These are phyloP conservation scores for Aptenodytes patagonicus DNA, from an alignment of 2,113 vertebrate genomes.

Conservation along the genomic window DNA sequence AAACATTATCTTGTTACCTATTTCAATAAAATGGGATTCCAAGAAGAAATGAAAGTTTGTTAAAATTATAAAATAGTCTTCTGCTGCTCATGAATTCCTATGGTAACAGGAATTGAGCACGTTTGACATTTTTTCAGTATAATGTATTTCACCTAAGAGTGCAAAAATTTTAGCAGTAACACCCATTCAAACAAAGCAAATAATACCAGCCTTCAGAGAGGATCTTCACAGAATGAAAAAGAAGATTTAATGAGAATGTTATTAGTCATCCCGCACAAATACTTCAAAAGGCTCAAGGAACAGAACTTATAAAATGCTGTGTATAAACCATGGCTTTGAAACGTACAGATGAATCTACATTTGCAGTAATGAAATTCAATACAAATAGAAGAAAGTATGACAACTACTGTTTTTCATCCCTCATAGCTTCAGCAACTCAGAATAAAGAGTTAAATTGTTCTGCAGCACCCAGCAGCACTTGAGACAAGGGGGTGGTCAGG, in stretches of 20 bases:
- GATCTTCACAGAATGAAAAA: neutral
- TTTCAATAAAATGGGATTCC: neutral
- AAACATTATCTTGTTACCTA: neutral
- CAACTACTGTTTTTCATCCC: neutral
- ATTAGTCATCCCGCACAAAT: neutral
- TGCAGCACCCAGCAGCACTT: neutral
- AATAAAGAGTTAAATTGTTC: neutral
- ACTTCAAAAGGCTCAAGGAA: neutral
- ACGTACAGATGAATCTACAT: neutral
- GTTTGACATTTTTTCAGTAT: neutral
- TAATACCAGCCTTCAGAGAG: neutral
- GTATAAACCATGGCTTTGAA: neutral
- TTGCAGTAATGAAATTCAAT: neutral
- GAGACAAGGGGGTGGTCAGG: neutral
- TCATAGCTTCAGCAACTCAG: neutral
- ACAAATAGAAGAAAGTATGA: neutral
- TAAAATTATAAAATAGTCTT: neutral
- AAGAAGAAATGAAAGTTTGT: neutral
- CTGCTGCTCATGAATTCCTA: neutral
- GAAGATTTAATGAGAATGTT: neutral
- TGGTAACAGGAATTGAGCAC: neutral
- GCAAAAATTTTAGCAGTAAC: neutral
- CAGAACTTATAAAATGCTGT: neutral
- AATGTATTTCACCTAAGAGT: neutral
- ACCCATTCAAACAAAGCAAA: slow-evolving; percentile 5